A percentile compares a stretch with the other conserved stretches of the same genome.
Evolutionary conservation across 1,140 invertebrate species (phyloP).

Genomic region (Drosophila miranda): DNA sequence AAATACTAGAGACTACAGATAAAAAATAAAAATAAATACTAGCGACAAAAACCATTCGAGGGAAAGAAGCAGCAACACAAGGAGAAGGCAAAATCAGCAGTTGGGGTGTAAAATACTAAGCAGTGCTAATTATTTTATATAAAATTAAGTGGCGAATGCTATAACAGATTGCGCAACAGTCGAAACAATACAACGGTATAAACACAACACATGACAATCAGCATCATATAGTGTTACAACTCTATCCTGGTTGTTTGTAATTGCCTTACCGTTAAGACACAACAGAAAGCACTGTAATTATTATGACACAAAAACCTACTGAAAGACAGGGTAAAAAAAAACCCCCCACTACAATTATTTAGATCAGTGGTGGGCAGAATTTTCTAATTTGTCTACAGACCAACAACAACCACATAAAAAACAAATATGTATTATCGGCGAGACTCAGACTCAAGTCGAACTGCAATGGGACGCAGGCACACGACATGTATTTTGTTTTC

Average conservation of each 20-base stretch:
- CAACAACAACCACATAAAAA: no score
- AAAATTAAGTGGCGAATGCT: constrained; percentile 32
- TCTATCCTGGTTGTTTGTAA: background rate
- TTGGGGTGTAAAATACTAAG: constrained; percentile 54
- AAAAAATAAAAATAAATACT: background rate
- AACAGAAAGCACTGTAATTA: background rate
- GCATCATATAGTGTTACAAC: background rate
- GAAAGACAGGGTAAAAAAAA: no score
- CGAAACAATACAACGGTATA: background rate
- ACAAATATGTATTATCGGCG: no score
- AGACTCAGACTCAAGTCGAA: background rate
- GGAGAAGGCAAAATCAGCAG: constrained; percentile 13
- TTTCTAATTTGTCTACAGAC: no score
- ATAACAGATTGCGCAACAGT: constrained; percentile 41
- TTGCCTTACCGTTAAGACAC: constrained; percentile 4
- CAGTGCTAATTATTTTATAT: constrained; percentile 44
- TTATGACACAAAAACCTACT: background rate
- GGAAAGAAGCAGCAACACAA: constrained; percentile 4
- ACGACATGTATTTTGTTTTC: no score
- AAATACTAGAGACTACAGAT: no score
- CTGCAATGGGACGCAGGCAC: no score
- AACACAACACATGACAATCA: constrained; percentile 13
- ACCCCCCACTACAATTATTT: no score
- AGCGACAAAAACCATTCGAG: background rate
- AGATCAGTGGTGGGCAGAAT: no score